These are phyloP conservation scores for Heterohyrax brucei DNA, from an alignment of 2,797 vertebrate genomes.

Conservation along the genomic window DNA sequence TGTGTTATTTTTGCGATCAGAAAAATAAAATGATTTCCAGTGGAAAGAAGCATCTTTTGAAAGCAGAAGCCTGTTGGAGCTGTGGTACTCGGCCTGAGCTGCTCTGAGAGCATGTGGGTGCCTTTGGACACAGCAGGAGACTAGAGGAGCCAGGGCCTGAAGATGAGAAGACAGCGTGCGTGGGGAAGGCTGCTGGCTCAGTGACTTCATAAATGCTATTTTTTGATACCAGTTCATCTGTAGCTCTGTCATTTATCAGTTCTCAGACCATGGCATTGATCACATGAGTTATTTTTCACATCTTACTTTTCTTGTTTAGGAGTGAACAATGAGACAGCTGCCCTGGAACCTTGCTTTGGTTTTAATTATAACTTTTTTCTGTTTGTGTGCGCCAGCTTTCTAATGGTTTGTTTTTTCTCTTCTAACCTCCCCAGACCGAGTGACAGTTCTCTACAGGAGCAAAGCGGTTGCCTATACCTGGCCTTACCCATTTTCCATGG, in stretches of 20 bases:
- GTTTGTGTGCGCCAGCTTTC: slow-evolving; percentile 37
- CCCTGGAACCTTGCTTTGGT: slow-evolving; percentile 8
- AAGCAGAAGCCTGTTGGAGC: background rate
- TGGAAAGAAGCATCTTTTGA: background rate
- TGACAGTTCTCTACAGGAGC: slow-evolving; percentile 96
- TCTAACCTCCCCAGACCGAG: slow-evolving; percentile 92
- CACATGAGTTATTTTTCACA: background rate
- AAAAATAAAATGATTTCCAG: slow-evolving; percentile 51
- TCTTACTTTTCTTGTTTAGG: slow-evolving; percentile 15
- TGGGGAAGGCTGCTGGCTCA: background rate
- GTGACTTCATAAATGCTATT: background rate
- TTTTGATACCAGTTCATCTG: background rate
- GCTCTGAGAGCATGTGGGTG: background rate
- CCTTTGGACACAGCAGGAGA: background rate
- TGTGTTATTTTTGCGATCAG: slow-evolving; percentile 22
- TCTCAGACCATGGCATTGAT: background rate
- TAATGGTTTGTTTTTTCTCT: slow-evolving; percentile 82
- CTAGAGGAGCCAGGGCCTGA: background rate
- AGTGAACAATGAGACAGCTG: slow-evolving; percentile 13
- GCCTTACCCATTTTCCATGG: slow-evolving; percentile 93
- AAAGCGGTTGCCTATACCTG: slow-evolving; percentile 95
- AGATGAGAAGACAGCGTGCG: background rate
- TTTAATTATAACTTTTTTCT: slow-evolving; percentile 70
- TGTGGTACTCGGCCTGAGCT: background rate
- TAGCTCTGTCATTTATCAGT: slow-evolving; percentile 4